These are phyloP conservation scores for Seriola aureovittata DNA, from an alignment of 2,113 vertebrate species.

Conservation along the genomic window DNA sequence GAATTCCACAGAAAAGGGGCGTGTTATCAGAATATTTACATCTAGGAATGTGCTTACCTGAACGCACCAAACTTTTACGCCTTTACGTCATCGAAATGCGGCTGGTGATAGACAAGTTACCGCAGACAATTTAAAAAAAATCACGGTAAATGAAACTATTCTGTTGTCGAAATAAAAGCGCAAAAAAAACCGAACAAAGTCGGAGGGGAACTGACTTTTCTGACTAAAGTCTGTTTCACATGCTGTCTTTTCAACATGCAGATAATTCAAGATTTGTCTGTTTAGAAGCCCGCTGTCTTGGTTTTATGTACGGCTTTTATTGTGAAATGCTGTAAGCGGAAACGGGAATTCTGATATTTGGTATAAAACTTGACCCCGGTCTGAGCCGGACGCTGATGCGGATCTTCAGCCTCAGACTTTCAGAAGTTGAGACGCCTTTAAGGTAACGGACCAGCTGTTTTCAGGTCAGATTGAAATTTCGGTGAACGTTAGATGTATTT, in stretches of 20 bases:
- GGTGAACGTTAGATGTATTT: neutral
- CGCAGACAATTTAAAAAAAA: no score
- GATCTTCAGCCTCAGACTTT: conserved; percentile 43
- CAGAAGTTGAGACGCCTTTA: conserved; percentile 27
- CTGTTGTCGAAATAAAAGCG: conserved; percentile 14
- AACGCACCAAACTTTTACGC: neutral
- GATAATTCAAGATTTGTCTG: neutral
- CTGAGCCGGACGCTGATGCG: conserved; percentile 58
- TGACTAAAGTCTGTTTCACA: neutral
- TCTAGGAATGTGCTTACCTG: neutral
- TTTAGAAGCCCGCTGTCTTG: neutral
- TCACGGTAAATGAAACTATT: neutral
- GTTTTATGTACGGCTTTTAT: neutral
- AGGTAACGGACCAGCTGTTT: conserved; percentile 13
- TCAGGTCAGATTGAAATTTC: neutral
- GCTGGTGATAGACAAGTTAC: neutral
- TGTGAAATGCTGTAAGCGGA: conserved; percentile 5
- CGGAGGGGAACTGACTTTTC: neutral
- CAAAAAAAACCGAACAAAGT: neutral
- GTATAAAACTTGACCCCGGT: conserved; percentile 35
- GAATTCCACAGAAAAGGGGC: neutral
- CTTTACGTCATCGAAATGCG: conserved; percentile 18
- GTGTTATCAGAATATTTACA: no score
- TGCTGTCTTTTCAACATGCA: neutral
- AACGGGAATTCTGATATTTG: rapidly evolving